Percentiles rank a stretch among this genome's conserved stretches.
These are phyloP conservation scores for Priocnemis perturbator DNA, from an alignment of 2,888 invertebrate genomes.

Conservation along the genomic window DNA sequence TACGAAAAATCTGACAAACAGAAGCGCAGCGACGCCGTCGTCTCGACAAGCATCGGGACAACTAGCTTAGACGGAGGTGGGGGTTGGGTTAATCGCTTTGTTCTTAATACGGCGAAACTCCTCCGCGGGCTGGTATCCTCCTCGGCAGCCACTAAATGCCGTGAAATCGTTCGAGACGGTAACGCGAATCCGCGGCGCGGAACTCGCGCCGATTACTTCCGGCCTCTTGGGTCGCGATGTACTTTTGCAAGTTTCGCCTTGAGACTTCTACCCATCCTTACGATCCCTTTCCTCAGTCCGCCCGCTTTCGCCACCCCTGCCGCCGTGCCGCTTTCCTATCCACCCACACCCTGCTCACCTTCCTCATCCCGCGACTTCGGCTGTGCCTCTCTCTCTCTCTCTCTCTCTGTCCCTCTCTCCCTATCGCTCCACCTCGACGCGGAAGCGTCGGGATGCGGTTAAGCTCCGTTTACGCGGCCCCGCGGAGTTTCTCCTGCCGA, in stretches of 20 bases:
- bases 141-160: conserved; percentile 64
- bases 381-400: not conserved
- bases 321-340: not conserved
- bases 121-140: conserved; percentile 6
- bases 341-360: not conserved
- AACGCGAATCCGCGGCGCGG: conserved; percentile 55
- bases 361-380: not conserved
- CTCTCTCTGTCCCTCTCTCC: conserved; percentile 1
- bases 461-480: conserved; percentile 66
- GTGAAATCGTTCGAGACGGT: conserved; percentile 57
- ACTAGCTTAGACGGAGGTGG: not conserved
- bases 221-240: conserved; percentile 73
- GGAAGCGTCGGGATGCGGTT: conserved; percentile 51
- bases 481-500: conserved; percentile 63
- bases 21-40: not conserved
- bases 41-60: not conserved
- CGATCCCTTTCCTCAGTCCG: conserved; percentile 18
- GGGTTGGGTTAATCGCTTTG: conserved; percentile 1
- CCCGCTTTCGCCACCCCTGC: not conserved
- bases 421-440: conserved; percentile 19
- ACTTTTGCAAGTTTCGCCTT: conserved; percentile 71
- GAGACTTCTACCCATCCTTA: conserved; percentile 51
- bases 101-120: conserved; percentile 2
- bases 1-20: too few relatives aligned
- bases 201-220: conserved; percentile 72